These are phyloP conservation scores for Thalassophryne amazonica DNA, from an alignment of 2,797 vertebrate genomes.

Conservation along the genomic window DNA sequence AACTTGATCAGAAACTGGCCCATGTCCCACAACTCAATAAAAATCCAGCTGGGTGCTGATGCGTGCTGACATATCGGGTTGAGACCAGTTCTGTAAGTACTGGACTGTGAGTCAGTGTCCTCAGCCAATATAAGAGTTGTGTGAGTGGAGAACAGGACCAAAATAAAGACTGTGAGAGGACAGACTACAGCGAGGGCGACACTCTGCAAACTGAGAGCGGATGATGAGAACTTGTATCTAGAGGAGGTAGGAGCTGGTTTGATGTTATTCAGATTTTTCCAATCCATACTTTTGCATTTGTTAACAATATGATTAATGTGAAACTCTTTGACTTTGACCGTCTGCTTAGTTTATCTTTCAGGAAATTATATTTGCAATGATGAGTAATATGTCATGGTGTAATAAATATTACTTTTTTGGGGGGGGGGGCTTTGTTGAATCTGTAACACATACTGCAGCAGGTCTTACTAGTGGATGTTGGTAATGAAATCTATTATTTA, in stretches of 20 bases:
- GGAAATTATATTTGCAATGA: too few species aligned
- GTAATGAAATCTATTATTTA: conserved; percentile 25
- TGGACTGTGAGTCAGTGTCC: conserved; percentile 55
- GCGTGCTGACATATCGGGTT: too few species aligned
- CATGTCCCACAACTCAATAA: too few species aligned
- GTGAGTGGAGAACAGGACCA: conserved; percentile 40
- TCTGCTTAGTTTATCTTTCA: background rate
- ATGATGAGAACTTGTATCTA: conserved; percentile 22
- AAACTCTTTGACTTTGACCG: too few species aligned
- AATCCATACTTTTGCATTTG: too few species aligned
- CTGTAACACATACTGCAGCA: background rate
- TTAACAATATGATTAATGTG: too few species aligned
- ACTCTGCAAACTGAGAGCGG: conserved; percentile 16
- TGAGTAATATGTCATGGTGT: too few species aligned
- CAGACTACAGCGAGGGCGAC: conserved; percentile 30
- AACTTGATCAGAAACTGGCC: too few species aligned
- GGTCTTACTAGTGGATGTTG: background rate
- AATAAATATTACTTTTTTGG: background rate
- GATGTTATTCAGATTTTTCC: too few species aligned
- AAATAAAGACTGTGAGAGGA: conserved; percentile 44
- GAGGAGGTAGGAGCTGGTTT: conserved; percentile 31
- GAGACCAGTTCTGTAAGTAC: too few species aligned
- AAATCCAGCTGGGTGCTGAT: too few species aligned
- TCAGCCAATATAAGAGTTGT: conserved; percentile 52
- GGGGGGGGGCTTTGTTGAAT: background rate